Evolutionary conservation across 2,113 vertebrate species (phyloP), one percentile per base, ranked within the genome.

Genomic region (Phyllostomus discolor): DNA sequence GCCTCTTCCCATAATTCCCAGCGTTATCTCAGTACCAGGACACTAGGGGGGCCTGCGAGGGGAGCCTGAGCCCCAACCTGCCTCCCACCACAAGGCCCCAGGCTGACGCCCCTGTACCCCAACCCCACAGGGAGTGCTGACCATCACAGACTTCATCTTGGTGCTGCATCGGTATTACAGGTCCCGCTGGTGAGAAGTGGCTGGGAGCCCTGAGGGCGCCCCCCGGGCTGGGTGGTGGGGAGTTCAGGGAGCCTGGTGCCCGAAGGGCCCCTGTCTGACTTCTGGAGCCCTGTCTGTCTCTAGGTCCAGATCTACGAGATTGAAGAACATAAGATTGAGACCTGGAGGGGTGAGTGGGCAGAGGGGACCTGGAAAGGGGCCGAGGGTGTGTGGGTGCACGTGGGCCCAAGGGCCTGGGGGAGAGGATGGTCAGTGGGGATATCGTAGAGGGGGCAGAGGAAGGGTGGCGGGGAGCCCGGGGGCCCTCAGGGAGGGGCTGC

Each of bases 91-190:
- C 28, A 26, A 50, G 69, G 28, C 38, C 10, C 12, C 10, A 64
- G 38, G 67, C 90, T 90, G n/a, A 83, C 14, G 9, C n/a, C 46
- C 57, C 10, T 19, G 0, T 19, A 2, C 7, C 89, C 0, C 10
- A 0, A 0, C 80, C 92, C 86, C 0, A 0, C 98, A 99, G 99
- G 99, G 22, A 99, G n/a, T 99, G 99, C 98, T 99, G 98, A 99
- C 99, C 35, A 99, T 99, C 98, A 99, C 99, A 0, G 99, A 99
- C 97, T 99, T 99, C 98, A 99, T 99, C 98, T 99, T 99, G 97
- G 99, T 99, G 97, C 98, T 99, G 33, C 99, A 99, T 64, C 99
- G 99, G 73, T 99, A 99, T 97, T 99, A 99, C 98, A 99, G 98
- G 69, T 99, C 99, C 0, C 99, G 0, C 62, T 99, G 99, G 99